These are phyloP conservation scores for Periparus ater DNA, from an alignment of 2,797 vertebrate species.

Conservation along the genomic window DNA sequence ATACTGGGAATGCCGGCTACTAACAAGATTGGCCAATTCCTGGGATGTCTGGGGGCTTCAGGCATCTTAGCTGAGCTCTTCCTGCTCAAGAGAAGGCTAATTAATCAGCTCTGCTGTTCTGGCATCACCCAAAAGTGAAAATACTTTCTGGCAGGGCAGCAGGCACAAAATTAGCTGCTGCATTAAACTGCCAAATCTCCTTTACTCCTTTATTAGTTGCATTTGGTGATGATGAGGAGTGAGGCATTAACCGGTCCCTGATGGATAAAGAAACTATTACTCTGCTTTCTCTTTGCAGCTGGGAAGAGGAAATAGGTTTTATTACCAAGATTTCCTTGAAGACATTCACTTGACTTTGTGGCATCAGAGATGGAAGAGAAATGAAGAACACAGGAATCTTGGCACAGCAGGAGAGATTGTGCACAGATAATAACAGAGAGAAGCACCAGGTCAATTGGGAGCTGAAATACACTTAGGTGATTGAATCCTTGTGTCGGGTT, in stretches of 20 bases:
- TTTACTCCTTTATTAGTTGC: conserved; percentile 70
- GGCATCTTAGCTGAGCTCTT: conserved; percentile 26
- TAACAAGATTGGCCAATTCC: background rate
- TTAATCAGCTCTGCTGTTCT: conserved; percentile 65
- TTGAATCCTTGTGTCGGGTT: background rate
- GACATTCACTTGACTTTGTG: conserved; percentile 68
- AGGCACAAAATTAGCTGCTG: conserved; percentile 68
- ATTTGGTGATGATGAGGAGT: conserved; percentile 67
- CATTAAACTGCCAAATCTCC: conserved; percentile 72
- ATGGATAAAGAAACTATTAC: conserved; percentile 64
- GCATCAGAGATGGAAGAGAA: conserved; percentile 43
- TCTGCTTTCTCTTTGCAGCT: conserved; percentile 53
- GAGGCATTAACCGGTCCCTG: conserved; percentile 59
- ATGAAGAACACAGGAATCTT: conserved; percentile 61
- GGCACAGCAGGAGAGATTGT: conserved; percentile 53
- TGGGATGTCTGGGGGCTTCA: conserved; percentile 18
- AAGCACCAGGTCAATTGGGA: conserved; percentile 21
- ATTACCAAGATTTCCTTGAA: conserved; percentile 67
- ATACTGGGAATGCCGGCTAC: background rate
- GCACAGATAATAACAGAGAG: conserved; percentile 18
- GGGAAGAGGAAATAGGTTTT: conserved; percentile 63
- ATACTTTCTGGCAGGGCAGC: conserved; percentile 68
- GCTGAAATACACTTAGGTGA: conserved; percentile 42
- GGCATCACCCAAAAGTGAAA: conserved; percentile 69
- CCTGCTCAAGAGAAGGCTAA: conserved; percentile 43